Evolutionary conservation across 2,797 vertebrate species (phyloP), one percentile per base, ranked within the genome.

Genomic region (Chromobotia macracanthus): DNA sequence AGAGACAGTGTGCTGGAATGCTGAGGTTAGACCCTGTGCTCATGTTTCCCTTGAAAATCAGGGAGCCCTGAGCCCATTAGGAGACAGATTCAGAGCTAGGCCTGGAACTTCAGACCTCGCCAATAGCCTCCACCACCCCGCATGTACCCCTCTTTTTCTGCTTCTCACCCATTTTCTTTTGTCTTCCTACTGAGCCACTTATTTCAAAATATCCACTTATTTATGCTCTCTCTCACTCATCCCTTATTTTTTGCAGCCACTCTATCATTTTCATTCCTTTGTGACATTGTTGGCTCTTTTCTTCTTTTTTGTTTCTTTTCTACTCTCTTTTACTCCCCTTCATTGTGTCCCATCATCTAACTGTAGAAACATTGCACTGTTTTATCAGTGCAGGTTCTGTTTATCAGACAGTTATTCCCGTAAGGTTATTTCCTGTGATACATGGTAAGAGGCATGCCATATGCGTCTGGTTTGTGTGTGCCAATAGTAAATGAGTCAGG

Each of bases 181-280:
- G 72, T 84, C 80, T 73, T 80, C 72, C 76, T 56, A 66, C 73
- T 74, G 75, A 72, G 72, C 71, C 79, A 75, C 64, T 67, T 58
- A 74, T 79, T 67, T 75, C 70, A 77, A 72, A 82, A 80, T 84
- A 85, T 79, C 71, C 74, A 80, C 81, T 81, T 81, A 82, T 81
- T 83, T 83, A 83, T 77, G 75, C 51, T 65, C 53, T 72, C 75
- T 73, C 61, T 82, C 81, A 77, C 82, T 82, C 74, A 69, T 82
- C 79, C 73, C 75, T 78, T 81, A 82, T 55, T 79, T 82, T 67
- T 84, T 80, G 55, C 82, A 66, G 50, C 19, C 51, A 80, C 82
- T 72, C 80, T 68, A 46, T 77, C 65, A 82, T 69, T 72, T 75
- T 78, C 66, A 81, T 69, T 75, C 55, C 55, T 81, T 64, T 78